A percentile compares a stretch with the other conserved stretches of the same genome.
Evolutionary conservation across 2,888 invertebrate species (phyloP).

Genomic region (Anorthoa munda): DNA sequence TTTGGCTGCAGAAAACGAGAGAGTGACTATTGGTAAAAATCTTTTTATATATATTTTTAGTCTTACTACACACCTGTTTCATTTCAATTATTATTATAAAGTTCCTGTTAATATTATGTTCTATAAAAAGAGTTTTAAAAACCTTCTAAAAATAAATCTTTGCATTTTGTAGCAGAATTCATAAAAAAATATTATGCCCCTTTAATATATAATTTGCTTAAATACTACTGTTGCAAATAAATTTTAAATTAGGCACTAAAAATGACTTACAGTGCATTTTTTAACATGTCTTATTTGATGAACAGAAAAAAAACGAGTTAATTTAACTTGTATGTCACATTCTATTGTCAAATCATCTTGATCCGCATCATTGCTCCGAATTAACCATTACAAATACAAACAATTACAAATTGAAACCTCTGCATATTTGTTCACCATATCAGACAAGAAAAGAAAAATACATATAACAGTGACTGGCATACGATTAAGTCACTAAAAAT

Average conservation of each 20-base stretch:
- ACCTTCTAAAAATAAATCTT: slow-evolving; percentile 11
- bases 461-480: slow-evolving; percentile 1
- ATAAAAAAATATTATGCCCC: slow-evolving; percentile 23
- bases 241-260: neutral
- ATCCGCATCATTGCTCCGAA: too few relatives aligned
- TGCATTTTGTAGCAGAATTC: neutral
- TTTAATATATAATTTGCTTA: slow-evolving; percentile 27
- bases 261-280: slow-evolving; percentile 1
- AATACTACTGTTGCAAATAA: slow-evolving; percentile 3
- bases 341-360: too few relatives aligned
- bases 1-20: neutral
- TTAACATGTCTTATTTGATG: neutral
- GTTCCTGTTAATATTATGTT: neutral
- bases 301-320: neutral
- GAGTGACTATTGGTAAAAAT: neutral
- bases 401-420: too few relatives aligned
- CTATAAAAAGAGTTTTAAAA: slow-evolving; percentile 3
- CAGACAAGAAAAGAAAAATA: neutral
- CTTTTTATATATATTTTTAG: neutral
- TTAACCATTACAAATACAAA: too few relatives aligned
- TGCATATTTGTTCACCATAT: neutral
- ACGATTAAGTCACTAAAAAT: slow-evolving; percentile 3
- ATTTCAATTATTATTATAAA: neutral
- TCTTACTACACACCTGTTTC: neutral
- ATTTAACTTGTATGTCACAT: too few relatives aligned